These are phyloP conservation scores for Scyliorhinus canicula DNA, from an alignment of 2,797 vertebrate genomes.

Conservation along the genomic window DNA sequence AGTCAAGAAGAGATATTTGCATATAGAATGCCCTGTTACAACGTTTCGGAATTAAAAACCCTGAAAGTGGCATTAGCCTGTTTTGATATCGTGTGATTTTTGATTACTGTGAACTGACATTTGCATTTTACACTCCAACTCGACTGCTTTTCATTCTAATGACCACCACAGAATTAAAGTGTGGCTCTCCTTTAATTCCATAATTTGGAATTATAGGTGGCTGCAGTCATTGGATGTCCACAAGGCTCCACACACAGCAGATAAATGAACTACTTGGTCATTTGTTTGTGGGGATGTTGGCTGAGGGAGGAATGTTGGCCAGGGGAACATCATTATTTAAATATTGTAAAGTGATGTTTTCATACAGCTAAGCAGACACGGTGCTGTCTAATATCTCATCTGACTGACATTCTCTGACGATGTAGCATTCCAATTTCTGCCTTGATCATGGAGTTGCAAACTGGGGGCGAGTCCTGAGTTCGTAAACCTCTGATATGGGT, in stretches of 20 bases:
- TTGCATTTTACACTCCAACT: neutral
- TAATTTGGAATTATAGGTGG: neutral
- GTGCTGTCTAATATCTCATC: too few species aligned
- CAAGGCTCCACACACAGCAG: neutral
- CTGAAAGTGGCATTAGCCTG: neutral
- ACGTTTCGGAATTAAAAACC: neutral
- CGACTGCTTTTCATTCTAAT: neutral
- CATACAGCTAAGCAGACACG: too few species aligned
- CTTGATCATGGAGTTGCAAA: neutral
- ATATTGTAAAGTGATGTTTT: neutral
- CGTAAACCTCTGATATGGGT: neutral
- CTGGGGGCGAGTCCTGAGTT: neutral
- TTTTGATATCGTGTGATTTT: neutral
- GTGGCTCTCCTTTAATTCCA: neutral
- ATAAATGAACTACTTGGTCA: neutral
- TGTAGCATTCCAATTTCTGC: neutral
- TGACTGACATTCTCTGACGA: neutral
- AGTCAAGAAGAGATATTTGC: neutral
- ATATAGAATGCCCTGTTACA: too few species aligned
- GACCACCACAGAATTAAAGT: neutral
- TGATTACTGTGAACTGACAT: neutral
- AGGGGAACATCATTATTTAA: neutral
- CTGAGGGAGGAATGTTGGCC: neutral
- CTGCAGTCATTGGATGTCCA: neutral
- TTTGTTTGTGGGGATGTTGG: neutral